phyloP scores from a whole-genome alignment of 2,113 vertebrate species.

The Proterorhinus semilunaris region DNA sequence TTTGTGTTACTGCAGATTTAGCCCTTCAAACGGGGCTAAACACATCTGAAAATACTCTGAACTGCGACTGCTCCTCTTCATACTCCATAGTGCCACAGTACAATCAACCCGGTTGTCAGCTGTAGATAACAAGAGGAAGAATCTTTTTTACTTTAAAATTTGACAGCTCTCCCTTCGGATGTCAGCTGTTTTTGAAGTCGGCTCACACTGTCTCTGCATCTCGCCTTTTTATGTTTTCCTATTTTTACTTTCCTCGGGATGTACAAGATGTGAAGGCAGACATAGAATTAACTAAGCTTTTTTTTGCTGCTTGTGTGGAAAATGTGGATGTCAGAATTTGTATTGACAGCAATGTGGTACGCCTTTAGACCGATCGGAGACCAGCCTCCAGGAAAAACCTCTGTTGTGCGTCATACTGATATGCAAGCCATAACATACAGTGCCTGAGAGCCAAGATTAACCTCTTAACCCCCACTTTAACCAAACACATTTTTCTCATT shows the following conservation, averaged over 20 bases:
- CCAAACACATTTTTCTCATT: no score
- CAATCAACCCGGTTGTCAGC: constrained; percentile 16
- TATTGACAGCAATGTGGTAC: no score
- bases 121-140: constrained; percentile 17
- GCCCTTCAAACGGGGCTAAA: constrained; percentile 11
- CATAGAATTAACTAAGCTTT: no score
- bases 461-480: no score
- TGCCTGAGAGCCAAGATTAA: no score
- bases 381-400: no score
- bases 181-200: constrained; percentile 23
- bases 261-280: no score
- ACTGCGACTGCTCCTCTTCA: constrained; percentile 10
- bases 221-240: constrained; percentile 30
- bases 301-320: no score
- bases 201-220: constrained; percentile 18
- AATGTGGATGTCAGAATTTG: no score
- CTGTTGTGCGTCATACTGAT: no score
- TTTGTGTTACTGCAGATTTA: constrained; percentile 12
- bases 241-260: constrained; percentile 37
- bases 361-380: no score
- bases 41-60: constrained; percentile 22
- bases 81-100: background rate
- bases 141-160: constrained; percentile 19
- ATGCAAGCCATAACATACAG: no score
- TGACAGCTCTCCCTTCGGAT: constrained; percentile 39